A percentile compares a stretch with the other conserved stretches of the same genome.
Conservation (phyloP, 2,888 invertebrate species). For the Ochropacha duplaris region DNA sequence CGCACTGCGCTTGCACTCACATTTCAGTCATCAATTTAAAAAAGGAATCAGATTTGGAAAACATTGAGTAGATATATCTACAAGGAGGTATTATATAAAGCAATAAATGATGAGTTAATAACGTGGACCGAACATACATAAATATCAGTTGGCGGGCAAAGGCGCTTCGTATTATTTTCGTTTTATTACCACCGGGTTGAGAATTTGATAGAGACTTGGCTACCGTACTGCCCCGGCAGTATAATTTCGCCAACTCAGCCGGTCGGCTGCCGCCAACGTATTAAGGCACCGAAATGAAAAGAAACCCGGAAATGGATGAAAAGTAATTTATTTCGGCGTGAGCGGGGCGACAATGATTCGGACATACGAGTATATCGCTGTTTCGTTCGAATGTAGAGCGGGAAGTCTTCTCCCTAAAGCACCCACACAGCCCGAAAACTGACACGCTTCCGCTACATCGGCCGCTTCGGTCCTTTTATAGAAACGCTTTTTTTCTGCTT, state of each 20-base stretch:
- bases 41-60: background rate
- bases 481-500: slow-evolving; percentile 36
- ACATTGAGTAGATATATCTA: background rate
- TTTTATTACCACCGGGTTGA: slow-evolving; percentile 69
- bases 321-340: slow-evolving; percentile 67
- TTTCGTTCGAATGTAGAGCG: slow-evolving; percentile 7
- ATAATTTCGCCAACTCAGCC: slow-evolving; percentile 70
- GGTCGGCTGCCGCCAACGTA: slow-evolving; percentile 60
- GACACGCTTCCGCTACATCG: background rate
- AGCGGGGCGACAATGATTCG: slow-evolving; percentile 45
- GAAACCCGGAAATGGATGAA: slow-evolving; percentile 69
- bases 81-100: too few species aligned
- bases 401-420: background rate
- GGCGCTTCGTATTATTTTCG: slow-evolving; percentile 67
- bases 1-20: slow-evolving; percentile 12
- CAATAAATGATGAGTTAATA: slow-evolving; percentile 64
- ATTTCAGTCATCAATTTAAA: background rate
- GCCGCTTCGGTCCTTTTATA: slow-evolving; percentile 12
- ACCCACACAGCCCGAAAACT: slow-evolving; percentile 4
- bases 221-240: slow-evolving; percentile 62
- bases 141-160: slow-evolving; percentile 55
- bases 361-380: slow-evolving; percentile 25
- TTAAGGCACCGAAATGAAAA: slow-evolving; percentile 72
- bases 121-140: slow-evolving; percentile 62
- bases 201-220: slow-evolving; percentile 76